A percentile compares a stretch with the other conserved stretches of the same genome.
phyloP scores from a whole-genome alignment of 2,888 invertebrate genomes.

The Lithophane leautieri region DNA sequence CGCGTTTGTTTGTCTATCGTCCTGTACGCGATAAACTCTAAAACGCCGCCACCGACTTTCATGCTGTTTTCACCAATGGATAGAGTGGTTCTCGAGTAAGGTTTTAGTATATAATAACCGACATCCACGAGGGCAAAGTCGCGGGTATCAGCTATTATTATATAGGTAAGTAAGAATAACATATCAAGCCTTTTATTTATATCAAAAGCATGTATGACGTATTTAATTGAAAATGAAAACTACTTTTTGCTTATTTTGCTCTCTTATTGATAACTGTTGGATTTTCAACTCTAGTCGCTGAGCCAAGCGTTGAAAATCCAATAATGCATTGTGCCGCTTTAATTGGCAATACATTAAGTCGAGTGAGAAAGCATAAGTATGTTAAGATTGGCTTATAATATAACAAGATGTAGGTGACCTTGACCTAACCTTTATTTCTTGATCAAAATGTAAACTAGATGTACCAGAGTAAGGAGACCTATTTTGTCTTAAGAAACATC shows the following conservation, averaged over 20 bases:
- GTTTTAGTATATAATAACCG: no score
- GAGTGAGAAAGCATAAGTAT: not conserved
- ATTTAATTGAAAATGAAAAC: not conserved
- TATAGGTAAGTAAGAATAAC: no score
- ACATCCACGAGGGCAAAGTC: no score
- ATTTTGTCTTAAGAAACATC: slow-evolving; percentile 20
- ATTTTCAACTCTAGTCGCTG: not conserved
- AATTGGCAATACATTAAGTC: not conserved
- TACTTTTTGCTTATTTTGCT: not conserved
- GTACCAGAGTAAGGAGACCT: not conserved
- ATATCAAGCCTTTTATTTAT: not conserved
- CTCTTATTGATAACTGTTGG: not conserved
- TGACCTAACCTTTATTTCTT: not conserved
- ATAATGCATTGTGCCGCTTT: not conserved
- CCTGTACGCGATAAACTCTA: no score
- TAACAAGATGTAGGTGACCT: not conserved
- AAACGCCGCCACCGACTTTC: no score
- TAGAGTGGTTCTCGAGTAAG: no score
- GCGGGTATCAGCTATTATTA: no score
- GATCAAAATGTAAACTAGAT: slow-evolving; percentile 17
- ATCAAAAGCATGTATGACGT: not conserved
- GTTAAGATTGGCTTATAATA: not conserved
- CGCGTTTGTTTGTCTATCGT: no score
- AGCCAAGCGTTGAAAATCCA: not conserved
- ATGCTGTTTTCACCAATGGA: no score